These are phyloP conservation scores for Coregonus clupeaformis DNA, from an alignment of 2,113 vertebrate species.

Conservation along the genomic window DNA sequence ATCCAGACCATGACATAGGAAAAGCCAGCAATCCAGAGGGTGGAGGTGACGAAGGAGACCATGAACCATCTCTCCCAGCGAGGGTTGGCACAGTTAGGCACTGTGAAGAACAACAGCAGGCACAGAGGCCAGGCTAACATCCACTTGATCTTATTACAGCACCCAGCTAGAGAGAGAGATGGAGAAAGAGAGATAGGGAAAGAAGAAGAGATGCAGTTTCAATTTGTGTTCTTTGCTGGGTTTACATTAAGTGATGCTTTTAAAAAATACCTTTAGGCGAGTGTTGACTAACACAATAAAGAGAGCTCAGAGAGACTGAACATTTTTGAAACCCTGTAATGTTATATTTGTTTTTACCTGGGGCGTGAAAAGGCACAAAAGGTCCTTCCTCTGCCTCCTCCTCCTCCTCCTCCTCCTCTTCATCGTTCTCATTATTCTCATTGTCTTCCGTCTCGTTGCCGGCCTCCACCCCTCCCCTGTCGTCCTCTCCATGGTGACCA, in stretches of 20 bases:
- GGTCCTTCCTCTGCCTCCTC: slow-evolving; percentile 86
- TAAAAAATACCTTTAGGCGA: no score
- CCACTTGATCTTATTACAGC: slow-evolving; percentile 86
- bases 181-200: neutral
- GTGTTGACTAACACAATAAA: neutral
- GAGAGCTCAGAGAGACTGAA: neutral
- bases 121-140: slow-evolving; percentile 89
- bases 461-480: slow-evolving; percentile 62
- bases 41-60: slow-evolving; percentile 86
- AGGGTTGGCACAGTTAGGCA: slow-evolving; percentile 88
- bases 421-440: slow-evolving; percentile 86
- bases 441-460: slow-evolving; percentile 84
- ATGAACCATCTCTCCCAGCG: slow-evolving; percentile 95
- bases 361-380: slow-evolving; percentile 85
- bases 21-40: slow-evolving; percentile 92
- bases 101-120: slow-evolving; percentile 89
- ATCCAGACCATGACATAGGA: slow-evolving; percentile 99
- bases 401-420: slow-evolving; percentile 88
- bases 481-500: slow-evolving; percentile 65
- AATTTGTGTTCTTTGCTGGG: no score
- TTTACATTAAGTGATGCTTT: no score
- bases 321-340: no score
- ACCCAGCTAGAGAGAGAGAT: slow-evolving; percentile 71
- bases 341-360: slow-evolving; percentile 73
- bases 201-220: no score